These are phyloP conservation scores for Melanotaenia maccullochi DNA, from an alignment of 2,797 vertebrate genomes.

Conservation along the genomic window DNA sequence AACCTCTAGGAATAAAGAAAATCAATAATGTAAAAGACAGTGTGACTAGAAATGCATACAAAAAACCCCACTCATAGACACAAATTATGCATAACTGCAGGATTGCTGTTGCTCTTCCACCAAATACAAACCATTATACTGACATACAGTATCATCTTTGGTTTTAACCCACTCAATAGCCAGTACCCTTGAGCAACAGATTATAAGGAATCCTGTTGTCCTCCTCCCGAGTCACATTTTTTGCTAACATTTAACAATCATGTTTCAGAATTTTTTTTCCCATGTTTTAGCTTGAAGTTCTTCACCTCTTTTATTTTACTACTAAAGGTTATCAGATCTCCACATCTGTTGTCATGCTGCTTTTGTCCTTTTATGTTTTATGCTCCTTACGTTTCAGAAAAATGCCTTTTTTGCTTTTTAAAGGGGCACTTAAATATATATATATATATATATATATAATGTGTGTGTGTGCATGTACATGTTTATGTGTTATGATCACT, in stretches of 20 bases:
- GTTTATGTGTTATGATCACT: neutral
- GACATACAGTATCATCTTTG: slow-evolving; percentile 2
- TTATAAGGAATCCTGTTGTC: neutral
- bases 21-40: slow-evolving; percentile 28
- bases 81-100: slow-evolving; percentile 1
- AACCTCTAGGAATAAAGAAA: slow-evolving; percentile 24
- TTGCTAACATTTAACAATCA: neutral
- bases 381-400: too few species aligned
- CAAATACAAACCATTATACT: slow-evolving; percentile 15
- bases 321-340: neutral
- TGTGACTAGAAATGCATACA: neutral
- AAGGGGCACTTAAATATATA: too few species aligned
- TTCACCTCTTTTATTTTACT: neutral
- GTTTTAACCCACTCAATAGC: slow-evolving; percentile 17
- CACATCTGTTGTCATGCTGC: slow-evolving; percentile 17
- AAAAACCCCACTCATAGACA: slow-evolving; percentile 6
- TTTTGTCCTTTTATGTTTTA: neutral
- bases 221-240: neutral
- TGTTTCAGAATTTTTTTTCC: neutral
- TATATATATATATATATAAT: too few species aligned
- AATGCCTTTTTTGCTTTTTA: too few species aligned
- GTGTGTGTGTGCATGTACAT: too few species aligned
- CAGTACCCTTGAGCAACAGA: neutral
- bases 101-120: neutral
- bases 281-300: neutral